Evolutionary conservation across 2,113 vertebrate genomes (phyloP).

Genomic region (Toxotes jaculatrix): DNA sequence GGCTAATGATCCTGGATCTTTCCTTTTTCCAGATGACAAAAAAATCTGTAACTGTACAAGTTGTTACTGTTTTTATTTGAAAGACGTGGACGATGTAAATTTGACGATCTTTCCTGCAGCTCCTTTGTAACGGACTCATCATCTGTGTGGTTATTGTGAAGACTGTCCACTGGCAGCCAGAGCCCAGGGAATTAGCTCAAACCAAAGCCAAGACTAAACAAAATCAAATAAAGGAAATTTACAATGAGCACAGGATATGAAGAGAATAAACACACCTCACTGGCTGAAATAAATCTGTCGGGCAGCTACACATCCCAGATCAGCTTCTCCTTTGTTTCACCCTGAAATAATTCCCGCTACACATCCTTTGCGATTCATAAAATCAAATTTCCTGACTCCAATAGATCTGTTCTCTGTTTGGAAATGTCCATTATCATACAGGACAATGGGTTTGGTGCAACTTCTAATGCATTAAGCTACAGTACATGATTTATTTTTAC

Average conservation of each 20-base stretch:
- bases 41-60: neutral
- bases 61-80: constrained; percentile 4
- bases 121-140: constrained; percentile 10
- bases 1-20: neutral
- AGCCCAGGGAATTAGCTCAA: neutral
- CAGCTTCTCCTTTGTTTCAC: neutral
- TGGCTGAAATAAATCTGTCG: constrained; percentile 9
- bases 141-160: constrained; percentile 20
- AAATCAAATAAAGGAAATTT: constrained; percentile 50
- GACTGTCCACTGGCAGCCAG: constrained; percentile 11
- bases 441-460: constrained; percentile 1
- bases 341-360: neutral
- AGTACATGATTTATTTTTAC: constrained; percentile 44
- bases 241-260: constrained; percentile 20
- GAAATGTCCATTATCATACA: constrained; percentile 14
- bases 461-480: neutral
- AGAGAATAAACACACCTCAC: constrained; percentile 40
- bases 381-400: neutral
- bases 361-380: neutral
- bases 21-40: neutral
- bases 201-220: constrained; percentile 55
- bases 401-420: neutral
- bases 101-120: constrained; percentile 8
- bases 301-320: constrained; percentile 8
- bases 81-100: neutral